phyloP scores from a whole-genome alignment of 2,113 vertebrate species.

The Cyanoderma ruficeps region DNA sequence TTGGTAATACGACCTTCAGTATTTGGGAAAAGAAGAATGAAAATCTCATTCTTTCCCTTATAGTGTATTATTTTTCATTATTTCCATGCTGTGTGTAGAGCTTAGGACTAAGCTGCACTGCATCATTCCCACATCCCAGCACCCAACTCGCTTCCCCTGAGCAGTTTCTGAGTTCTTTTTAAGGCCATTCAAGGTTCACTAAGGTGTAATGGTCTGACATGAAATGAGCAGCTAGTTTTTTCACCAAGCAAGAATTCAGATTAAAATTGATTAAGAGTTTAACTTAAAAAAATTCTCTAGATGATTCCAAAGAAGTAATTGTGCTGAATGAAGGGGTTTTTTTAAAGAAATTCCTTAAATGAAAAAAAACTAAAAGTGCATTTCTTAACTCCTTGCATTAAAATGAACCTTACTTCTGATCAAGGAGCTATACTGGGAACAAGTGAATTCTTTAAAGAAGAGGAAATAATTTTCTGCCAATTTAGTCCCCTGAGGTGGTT shows the following conservation, averaged over 20 bases:
- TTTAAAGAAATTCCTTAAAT: neutral
- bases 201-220: neutral
- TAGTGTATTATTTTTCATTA: neutral
- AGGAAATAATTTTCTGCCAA: neutral
- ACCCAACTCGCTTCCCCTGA: neutral
- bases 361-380: neutral
- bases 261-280: neutral
- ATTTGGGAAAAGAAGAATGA: neutral
- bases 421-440: neutral
- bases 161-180: neutral
- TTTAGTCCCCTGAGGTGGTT: neutral
- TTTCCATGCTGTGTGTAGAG: neutral
- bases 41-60: neutral
- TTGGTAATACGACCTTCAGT: neutral
- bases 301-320: neutral
- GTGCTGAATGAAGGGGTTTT: neutral
- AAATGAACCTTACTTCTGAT: neutral
- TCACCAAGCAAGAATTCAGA: neutral
- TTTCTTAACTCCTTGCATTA: neutral
- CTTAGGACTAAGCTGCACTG: neutral
- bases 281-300: accelerated
- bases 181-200: neutral
- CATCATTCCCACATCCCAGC: neutral
- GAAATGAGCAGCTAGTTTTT: neutral
- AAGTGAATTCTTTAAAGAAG: neutral